These are phyloP conservation scores for Drosophila tani DNA, from an alignment of 1,140 invertebrate species.

Conservation along the genomic window DNA sequence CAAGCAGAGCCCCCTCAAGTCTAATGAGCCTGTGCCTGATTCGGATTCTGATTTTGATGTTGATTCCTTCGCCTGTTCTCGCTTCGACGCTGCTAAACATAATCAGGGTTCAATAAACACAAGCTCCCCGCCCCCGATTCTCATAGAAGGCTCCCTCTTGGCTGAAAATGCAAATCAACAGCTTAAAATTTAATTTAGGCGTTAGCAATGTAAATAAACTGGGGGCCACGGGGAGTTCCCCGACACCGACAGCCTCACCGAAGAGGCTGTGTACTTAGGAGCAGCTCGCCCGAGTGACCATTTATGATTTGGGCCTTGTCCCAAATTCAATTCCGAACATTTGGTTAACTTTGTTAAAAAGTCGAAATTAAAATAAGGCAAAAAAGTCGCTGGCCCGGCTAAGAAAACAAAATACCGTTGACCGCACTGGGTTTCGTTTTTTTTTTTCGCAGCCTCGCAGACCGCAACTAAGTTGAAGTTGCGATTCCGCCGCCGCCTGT, in stretches of 20 bases:
- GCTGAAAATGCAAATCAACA: constrained; percentile 79
- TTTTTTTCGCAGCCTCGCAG: constrained; percentile 8
- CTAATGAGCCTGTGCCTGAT: constrained; percentile 71
- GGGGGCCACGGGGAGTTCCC: background rate
- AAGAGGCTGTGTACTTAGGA: constrained; percentile 69
- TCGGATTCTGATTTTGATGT: constrained; percentile 50
- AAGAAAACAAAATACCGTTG: constrained; percentile 15
- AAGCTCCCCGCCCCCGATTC: constrained; percentile 4
- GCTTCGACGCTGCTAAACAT: constrained; percentile 45
- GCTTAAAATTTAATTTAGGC: constrained; percentile 82
- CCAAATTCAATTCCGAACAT: constrained; percentile 76
- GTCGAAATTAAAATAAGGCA: constrained; percentile 77
- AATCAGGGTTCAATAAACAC: constrained; percentile 81
- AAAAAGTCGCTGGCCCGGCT: constrained; percentile 52
- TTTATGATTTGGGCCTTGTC: constrained; percentile 67
- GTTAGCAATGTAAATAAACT: constrained; percentile 72
- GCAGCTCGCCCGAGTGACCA: constrained; percentile 60
- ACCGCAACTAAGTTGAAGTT: constrained; percentile 58
- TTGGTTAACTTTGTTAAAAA: constrained; percentile 82
- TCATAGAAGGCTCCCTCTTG: background rate
- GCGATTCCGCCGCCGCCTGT: constrained; percentile 58
- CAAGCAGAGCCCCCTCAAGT: constrained; percentile 16
- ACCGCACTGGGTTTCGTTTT: constrained; percentile 58
- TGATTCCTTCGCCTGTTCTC: constrained; percentile 44
- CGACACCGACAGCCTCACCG: background rate